These are phyloP conservation scores for Phymanthus crucifer DNA, from an alignment of 92 coral and sea anemone genomes.

Conservation along the genomic window DNA sequence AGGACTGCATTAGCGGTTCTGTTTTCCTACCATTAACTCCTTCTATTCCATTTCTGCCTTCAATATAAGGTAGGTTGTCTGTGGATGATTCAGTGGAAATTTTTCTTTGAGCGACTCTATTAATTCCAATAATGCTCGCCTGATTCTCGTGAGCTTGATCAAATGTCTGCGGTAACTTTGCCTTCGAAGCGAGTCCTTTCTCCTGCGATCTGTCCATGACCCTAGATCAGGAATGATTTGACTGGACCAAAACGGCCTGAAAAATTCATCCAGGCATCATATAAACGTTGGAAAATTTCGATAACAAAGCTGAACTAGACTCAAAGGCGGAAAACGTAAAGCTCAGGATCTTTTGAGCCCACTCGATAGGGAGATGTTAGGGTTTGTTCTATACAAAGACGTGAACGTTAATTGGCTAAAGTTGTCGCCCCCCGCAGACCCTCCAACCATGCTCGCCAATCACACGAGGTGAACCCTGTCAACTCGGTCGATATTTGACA, in stretches of 20 bases:
- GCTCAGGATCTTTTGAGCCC: conserved; percentile 40
- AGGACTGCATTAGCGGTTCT: conserved; percentile 57
- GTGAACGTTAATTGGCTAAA: conserved; percentile 84
- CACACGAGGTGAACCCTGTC: conserved; percentile 66
- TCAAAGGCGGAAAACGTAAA: conserved; percentile 53
- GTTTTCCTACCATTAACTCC: conserved; percentile 44
- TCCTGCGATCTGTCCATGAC: conserved; percentile 88
- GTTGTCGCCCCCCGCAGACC: conserved; percentile 77
- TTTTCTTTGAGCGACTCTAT: conserved; percentile 23
- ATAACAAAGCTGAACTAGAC: conserved; percentile 20
- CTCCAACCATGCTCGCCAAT: conserved; percentile 66
- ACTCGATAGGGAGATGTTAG: conserved; percentile 27
- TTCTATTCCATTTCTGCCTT: conserved; percentile 32
- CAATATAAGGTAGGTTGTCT: conserved; percentile 15
- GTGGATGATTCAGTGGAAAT: conserved; percentile 25
- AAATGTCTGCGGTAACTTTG: conserved; percentile 76
- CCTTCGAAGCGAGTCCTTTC: conserved; percentile 72
- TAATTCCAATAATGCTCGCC: conserved; percentile 14
- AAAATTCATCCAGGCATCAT: conserved; percentile 50
- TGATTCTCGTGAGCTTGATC: conserved; percentile 53
- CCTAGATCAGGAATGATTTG: conserved; percentile 28
- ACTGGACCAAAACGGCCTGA: conserved; percentile 40
- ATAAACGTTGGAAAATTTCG: conserved; percentile 2
- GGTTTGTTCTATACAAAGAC: conserved; percentile 63
- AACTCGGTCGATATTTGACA: conserved; percentile 78